These are phyloP conservation scores for Arctopsyche grandis DNA, from an alignment of 1,140 invertebrate genomes.

Conservation along the genomic window DNA sequence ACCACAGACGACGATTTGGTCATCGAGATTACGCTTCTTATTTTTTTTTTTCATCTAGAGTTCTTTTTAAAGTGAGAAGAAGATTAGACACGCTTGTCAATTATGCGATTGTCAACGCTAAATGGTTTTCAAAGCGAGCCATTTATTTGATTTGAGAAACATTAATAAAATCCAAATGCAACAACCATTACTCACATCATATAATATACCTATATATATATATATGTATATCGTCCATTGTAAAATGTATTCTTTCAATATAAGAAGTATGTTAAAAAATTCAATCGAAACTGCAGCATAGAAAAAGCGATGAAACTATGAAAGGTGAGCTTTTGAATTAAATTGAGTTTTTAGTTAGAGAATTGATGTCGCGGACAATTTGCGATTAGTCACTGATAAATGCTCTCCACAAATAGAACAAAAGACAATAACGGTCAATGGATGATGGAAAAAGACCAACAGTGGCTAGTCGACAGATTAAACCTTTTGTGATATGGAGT, in stretches of 20 bases:
- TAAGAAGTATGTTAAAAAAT: neutral
- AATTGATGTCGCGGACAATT: constrained; percentile 14
- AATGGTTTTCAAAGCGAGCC: neutral
- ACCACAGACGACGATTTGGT: neutral
- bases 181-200: neutral
- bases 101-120: neutral
- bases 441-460: neutral
- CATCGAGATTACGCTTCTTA: neutral
- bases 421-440: constrained; percentile 12
- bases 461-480: neutral
- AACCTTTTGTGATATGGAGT: neutral
- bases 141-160: neutral
- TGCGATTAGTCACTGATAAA: constrained; percentile 25
- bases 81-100: constrained; percentile 21
- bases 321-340: neutral
- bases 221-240: too few relatives aligned
- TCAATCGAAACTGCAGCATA: neutral
- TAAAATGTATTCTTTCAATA: neutral
- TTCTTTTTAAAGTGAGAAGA: neutral
- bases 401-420: neutral
- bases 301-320: too few relatives aligned
- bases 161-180: neutral
- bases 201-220: too few relatives aligned
- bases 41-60: neutral
- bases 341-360: neutral